Conservation (phyloP, 2,113 vertebrate genomes). For the Labeo rohita region DNA sequence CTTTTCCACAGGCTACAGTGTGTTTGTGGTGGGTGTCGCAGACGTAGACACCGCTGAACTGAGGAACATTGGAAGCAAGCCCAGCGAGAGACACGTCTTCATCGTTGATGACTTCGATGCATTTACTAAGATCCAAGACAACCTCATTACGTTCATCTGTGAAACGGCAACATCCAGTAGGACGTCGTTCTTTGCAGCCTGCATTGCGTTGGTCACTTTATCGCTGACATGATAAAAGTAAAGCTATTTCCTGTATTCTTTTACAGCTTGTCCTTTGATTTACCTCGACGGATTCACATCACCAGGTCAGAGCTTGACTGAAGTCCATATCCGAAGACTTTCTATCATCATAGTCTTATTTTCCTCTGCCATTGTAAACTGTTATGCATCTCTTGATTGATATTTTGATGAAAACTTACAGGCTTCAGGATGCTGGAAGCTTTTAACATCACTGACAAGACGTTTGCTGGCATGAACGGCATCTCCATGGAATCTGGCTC, state of each 20-base stretch:
- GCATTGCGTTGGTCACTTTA: background rate
- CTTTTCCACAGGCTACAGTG: constrained; percentile 86
- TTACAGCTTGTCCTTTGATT: constrained; percentile 94
- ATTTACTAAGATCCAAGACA: constrained; percentile 97
- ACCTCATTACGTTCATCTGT: constrained; percentile 97
- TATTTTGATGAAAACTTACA: constrained; percentile 60
- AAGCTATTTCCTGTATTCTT: constrained; percentile 17
- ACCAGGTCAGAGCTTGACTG: constrained; percentile 82
- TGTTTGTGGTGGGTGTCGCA: constrained; percentile 96
- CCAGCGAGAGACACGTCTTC: constrained; percentile 95
- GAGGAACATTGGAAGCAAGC: constrained; percentile 93
- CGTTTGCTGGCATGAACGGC: constrained; percentile 88
- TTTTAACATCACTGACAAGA: constrained; percentile 94
- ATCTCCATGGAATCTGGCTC: constrained; percentile 95
- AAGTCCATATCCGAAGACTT: background rate
- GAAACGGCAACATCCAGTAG: constrained; percentile 98
- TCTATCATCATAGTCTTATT: background rate
- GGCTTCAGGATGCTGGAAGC: constrained; percentile 98
- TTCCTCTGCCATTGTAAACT: background rate
- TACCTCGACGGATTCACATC: constrained; percentile 97
- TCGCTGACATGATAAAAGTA: background rate
- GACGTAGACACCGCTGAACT: constrained; percentile 92
- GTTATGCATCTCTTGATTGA: background rate
- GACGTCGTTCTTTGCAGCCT: constrained; percentile 54
- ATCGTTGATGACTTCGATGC: constrained; percentile 96